Evolutionary conservation across 2,888 invertebrate genomes (phyloP), one percentile per base, ranked within the genome.

Genomic region (Kryphioiulus occultus): DNA sequence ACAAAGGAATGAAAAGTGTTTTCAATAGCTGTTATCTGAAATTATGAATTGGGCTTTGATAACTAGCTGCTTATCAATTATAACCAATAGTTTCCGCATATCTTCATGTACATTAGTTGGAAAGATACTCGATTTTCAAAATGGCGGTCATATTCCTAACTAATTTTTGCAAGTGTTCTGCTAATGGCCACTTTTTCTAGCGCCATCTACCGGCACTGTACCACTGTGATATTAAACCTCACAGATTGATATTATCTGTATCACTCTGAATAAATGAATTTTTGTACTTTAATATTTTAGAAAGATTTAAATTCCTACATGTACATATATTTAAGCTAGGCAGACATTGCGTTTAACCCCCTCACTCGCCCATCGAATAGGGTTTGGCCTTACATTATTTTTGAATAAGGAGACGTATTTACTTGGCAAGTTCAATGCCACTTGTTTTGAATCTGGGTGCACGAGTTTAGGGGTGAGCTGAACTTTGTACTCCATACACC

Each of bases 401-500:
- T 68, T 26, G 26, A 68, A 68, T 68, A 59, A 59, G 68, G 26
- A 68, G 26, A 22, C 68, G 22, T 68, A 53, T 53, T 53, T 53
- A 68, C 26, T 68, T 68, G 22, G 68, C 26, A 68, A 68, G 68
- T 68, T 68, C 68, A 68, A 68, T 68, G 68, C 68, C 68, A 68
- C 68, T 68, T 68, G 68, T 68, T 26, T 68, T 68, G 26, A 68
- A 68, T 68, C 68, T 68, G 68, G 68, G 68, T 68, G 68, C 68
- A n/a, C n/a, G n/a, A n/a, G 10, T 68, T 68, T 68, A 68, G 68
- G 68, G 68, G 68, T 68, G 68, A 68, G 68, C 68, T 68, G 68
- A 68, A 68, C 68, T 68, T 68, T 68, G 68, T 68, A 68, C 68
- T 68, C 68, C n/a, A n/a, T 26, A n/a, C 68, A 68, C 68, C 68